These are phyloP conservation scores for Mesitornis unicolor DNA, from an alignment of 2,113 vertebrate species.

Conservation along the genomic window DNA sequence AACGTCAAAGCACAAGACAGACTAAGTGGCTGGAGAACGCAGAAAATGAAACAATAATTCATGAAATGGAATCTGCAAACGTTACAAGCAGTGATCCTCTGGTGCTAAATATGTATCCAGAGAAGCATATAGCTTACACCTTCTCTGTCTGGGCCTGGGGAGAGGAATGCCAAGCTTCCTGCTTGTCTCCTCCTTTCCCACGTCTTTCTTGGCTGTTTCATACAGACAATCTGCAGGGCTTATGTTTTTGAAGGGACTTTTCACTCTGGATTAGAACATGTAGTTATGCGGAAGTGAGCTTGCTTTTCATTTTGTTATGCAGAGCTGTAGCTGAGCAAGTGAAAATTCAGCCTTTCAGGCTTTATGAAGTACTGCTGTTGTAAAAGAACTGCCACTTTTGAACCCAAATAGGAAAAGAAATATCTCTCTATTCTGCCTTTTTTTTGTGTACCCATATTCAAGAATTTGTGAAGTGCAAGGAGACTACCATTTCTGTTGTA, in stretches of 20 bases:
- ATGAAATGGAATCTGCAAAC: background rate
- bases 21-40: background rate
- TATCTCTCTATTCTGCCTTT: background rate
- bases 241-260: background rate
- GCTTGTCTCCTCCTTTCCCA: background rate
- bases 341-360: background rate
- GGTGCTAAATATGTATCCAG: background rate
- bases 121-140: background rate
- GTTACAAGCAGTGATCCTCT: background rate
- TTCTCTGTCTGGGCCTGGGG: background rate
- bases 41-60: background rate
- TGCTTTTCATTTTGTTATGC: background rate
- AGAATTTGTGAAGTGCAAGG: background rate
- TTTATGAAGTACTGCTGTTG: background rate
- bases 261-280: background rate
- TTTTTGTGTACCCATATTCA: background rate
- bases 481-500: background rate
- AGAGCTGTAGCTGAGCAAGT: background rate
- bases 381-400: background rate
- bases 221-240: background rate
- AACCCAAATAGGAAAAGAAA: background rate
- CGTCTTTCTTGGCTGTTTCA: background rate
- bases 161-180: background rate
- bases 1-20: background rate
- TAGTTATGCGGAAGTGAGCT: background rate